A percentile compares a stretch with the other conserved stretches of the same genome.
Evolutionary conservation across 2,888 invertebrate species (phyloP).

Genomic region (Agriopis leucophaearia): DNA sequence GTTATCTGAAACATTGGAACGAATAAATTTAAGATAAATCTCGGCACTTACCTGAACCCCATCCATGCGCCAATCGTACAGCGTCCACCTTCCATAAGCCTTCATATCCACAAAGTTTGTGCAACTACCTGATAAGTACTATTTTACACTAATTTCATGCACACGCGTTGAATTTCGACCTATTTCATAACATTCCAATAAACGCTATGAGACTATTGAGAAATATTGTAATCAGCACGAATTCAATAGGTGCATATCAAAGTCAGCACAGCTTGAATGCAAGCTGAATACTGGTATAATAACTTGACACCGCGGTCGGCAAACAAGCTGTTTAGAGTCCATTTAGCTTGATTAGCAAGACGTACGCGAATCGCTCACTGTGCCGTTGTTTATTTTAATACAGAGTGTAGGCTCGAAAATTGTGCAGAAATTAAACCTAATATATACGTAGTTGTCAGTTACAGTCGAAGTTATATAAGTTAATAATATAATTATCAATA

Average conservation of each 20-base stretch:
- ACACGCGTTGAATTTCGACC: slow-evolving; percentile 29
- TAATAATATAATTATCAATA: too few species aligned
- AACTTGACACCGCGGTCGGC: slow-evolving; percentile 68
- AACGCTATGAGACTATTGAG: slow-evolving; percentile 19
- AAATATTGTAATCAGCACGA: slow-evolving; percentile 32
- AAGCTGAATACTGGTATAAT: slow-evolving; percentile 64
- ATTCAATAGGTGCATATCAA: slow-evolving; percentile 22
- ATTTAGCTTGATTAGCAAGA: slow-evolving; percentile 79
- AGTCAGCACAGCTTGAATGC: slow-evolving; percentile 54
- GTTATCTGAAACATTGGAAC: background rate
- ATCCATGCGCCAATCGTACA: slow-evolving; percentile 72
- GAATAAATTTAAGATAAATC: background rate
- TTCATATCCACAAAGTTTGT: slow-evolving; percentile 57
- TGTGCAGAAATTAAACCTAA: too few species aligned
- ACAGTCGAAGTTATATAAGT: too few species aligned
- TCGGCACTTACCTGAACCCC: slow-evolving; percentile 71
- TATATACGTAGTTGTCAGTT: too few species aligned
- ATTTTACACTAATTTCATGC: slow-evolving; percentile 18
- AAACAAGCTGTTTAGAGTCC: slow-evolving; percentile 72
- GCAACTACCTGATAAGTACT: slow-evolving; percentile 25
- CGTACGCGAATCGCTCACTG: slow-evolving; percentile 74
- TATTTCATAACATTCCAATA: slow-evolving; percentile 29
- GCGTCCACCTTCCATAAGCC: slow-evolving; percentile 73
- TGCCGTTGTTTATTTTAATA: slow-evolving; percentile 3
- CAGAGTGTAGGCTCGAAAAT: slow-evolving; percentile 12